Conservation (phyloP, 1,140 invertebrate species). For the Temnothorax longispinosus region DNA sequence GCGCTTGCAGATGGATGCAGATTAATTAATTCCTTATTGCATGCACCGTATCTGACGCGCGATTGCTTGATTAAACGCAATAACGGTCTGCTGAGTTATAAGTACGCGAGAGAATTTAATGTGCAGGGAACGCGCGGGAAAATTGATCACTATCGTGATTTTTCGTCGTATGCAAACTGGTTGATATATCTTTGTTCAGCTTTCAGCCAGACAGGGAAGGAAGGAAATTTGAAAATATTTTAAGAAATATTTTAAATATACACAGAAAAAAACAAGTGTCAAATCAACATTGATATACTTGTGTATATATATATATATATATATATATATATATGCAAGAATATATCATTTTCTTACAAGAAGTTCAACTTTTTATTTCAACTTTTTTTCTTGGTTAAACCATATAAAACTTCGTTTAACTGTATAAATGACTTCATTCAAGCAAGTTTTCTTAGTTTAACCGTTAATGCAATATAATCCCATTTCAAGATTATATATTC, state of each 20-base stretch:
- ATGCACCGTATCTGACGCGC: constrained; percentile 3
- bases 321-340: too few species aligned
- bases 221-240: neutral
- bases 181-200: neutral
- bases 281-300: too few species aligned
- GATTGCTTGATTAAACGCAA: constrained; percentile 46
- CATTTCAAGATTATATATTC: too few species aligned
- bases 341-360: too few species aligned
- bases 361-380: too few species aligned
- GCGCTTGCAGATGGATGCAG: neutral
- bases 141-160: neutral
- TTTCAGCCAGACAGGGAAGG: neutral
- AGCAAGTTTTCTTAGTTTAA: too few species aligned
- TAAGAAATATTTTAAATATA: neutral
- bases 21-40: constrained; percentile 59
- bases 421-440: too few species aligned
- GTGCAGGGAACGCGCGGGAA: neutral
- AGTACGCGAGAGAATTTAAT: neutral
- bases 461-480: too few species aligned
- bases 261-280: too few species aligned
- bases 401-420: too few species aligned
- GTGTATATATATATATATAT: too few species aligned
- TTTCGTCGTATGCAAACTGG: neutral
- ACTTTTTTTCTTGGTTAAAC: too few species aligned
- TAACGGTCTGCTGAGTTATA: constrained; percentile 15